A percentile compares a stretch with the other conserved stretches of the same genome.
Conservation (phyloP, 1,140 invertebrate species). For the Nixonia krombeini region DNA sequence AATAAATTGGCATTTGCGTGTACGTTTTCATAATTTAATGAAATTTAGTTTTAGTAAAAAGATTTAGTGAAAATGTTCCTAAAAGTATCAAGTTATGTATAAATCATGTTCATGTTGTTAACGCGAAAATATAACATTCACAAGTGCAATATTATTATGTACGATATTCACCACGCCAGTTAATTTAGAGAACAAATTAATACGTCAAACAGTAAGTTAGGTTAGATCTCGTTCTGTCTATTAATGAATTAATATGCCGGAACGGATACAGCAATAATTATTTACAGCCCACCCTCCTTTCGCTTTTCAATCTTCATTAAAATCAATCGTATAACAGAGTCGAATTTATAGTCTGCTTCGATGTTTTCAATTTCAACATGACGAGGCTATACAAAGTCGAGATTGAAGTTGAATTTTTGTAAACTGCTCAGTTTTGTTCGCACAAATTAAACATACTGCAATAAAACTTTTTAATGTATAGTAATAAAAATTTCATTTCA, state of each 20-base stretch:
- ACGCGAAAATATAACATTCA: too few relatives aligned
- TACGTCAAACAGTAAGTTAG: conserved; percentile 21
- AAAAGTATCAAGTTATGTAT: too few relatives aligned
- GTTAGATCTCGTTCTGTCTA: conserved; percentile 20
- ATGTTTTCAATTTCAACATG: conserved; percentile 23
- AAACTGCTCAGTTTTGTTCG: too few relatives aligned
- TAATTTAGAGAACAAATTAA: conserved; percentile 13
- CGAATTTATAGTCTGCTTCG: conserved; percentile 24
- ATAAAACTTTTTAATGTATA: too few relatives aligned
- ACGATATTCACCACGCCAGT: conserved; percentile 4
- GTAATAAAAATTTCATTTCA: too few relatives aligned
- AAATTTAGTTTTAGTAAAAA: too few relatives aligned
- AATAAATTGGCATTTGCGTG: too few relatives aligned
- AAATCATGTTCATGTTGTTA: too few relatives aligned
- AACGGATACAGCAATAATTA: conserved; percentile 48
- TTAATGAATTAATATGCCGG: conserved; percentile 46
- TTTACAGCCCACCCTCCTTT: conserved; percentile 39
- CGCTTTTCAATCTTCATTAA: conserved; percentile 60
- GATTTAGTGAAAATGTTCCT: too few relatives aligned
- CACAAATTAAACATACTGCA: too few relatives aligned
- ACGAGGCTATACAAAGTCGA: background rate
- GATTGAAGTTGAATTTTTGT: too few relatives aligned
- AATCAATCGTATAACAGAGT: conserved; percentile 16
- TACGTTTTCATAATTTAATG: too few relatives aligned
- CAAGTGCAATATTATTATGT: background rate